phyloP scores from a whole-genome alignment of 2,888 invertebrate species.

The Dimorphilus gyrociliatus region DNA sequence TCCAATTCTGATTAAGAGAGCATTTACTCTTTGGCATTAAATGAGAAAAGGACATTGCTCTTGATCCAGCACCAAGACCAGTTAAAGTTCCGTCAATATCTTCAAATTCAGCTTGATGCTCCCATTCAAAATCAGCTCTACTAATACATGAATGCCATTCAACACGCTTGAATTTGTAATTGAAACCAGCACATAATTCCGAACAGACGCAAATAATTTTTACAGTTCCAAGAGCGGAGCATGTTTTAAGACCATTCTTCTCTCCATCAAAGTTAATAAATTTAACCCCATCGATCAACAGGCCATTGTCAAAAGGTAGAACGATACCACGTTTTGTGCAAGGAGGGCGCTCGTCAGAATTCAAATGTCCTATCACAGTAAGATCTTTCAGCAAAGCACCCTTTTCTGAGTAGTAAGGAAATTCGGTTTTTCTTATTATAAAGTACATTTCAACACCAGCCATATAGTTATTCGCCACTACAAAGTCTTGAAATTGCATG shows the following conservation, averaged over 20 bases:
- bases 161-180: slow-evolving; percentile 6
- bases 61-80: slow-evolving; percentile 1
- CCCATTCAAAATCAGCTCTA: slow-evolving; percentile 2
- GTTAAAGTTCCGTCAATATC: slow-evolving; percentile 4
- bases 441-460: slow-evolving; percentile 8
- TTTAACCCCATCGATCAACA: slow-evolving; percentile 12
- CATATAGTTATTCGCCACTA: slow-evolving; percentile 7
- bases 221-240: slow-evolving; percentile 4
- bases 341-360: slow-evolving; percentile 1
- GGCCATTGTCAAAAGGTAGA: slow-evolving; percentile 19
- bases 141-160: slow-evolving; percentile 2
- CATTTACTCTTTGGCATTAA: slow-evolving; percentile 2
- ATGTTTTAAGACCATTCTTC: background rate
- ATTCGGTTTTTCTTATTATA: background rate
- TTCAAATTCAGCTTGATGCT: slow-evolving; percentile 2
- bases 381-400: slow-evolving; percentile 6
- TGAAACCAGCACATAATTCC: slow-evolving; percentile 6
- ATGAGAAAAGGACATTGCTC: slow-evolving; percentile 1
- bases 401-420: slow-evolving; percentile 1
- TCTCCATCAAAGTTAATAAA: slow-evolving; percentile 19
- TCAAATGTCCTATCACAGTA: slow-evolving; percentile 3
- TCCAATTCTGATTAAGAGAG: slow-evolving; percentile 1
- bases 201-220: slow-evolving; percentile 3
- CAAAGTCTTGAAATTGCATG: slow-evolving; percentile 8
- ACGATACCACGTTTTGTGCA: slow-evolving; percentile 5